phyloP scores from a whole-genome alignment of 1,140 invertebrate genomes.

The Drosophila albomicans region DNA sequence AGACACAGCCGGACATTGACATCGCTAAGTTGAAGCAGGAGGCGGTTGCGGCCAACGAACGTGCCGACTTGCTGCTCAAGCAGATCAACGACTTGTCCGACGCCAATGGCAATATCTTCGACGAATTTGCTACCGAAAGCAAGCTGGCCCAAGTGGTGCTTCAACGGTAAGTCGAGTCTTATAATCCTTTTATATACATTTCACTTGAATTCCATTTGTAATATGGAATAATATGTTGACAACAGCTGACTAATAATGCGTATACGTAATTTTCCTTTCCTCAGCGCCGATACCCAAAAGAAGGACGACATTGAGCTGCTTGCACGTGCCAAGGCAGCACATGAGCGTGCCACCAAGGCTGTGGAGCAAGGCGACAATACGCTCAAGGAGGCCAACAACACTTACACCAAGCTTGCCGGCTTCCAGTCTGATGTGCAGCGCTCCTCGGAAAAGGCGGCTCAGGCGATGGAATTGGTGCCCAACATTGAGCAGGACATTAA shows the following conservation, averaged over 20 bases:
- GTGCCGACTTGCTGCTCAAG: slow-evolving; percentile 78
- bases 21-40: slow-evolving; percentile 89
- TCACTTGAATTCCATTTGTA: no score
- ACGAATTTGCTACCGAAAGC: slow-evolving; percentile 85
- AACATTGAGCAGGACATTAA: slow-evolving; percentile 88
- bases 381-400: slow-evolving; percentile 94
- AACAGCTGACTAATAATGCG: neutral
- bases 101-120: slow-evolving; percentile 70
- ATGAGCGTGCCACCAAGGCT: slow-evolving; percentile 91
- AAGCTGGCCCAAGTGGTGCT: slow-evolving; percentile 89
- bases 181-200: no score
- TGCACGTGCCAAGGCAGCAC: slow-evolving; percentile 88
- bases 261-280: neutral
- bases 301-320: slow-evolving; percentile 86
- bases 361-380: slow-evolving; percentile 93
- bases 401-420: slow-evolving; percentile 91
- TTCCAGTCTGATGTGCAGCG: slow-evolving; percentile 95
- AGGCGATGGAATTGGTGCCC: slow-evolving; percentile 91
- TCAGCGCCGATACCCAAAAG: slow-evolving; percentile 80
- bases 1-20: slow-evolving; percentile 91
- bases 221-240: no score
- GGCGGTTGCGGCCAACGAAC: slow-evolving; percentile 87
- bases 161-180: slow-evolving; percentile 86
- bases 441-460: slow-evolving; percentile 90
- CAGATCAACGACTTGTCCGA: slow-evolving; percentile 69